Percentiles rank a stretch among this genome's conserved stretches.
These are phyloP conservation scores for Tipula lateralis DNA, from an alignment of 2,888 invertebrate species.

Conservation along the genomic window DNA sequence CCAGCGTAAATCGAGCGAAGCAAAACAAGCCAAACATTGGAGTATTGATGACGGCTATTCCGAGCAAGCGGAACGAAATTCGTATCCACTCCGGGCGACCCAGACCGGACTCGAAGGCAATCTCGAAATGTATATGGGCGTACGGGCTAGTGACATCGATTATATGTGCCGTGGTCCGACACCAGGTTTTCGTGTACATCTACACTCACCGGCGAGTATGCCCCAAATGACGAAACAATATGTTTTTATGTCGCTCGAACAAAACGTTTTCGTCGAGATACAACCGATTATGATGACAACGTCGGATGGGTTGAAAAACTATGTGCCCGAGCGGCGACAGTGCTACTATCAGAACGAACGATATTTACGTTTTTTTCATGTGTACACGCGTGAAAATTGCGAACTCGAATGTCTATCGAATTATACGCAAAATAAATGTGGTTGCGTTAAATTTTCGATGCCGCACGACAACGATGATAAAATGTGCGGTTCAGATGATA, in stretches of 20 bases:
- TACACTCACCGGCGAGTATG: slow-evolving; percentile 29
- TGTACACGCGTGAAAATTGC: slow-evolving; percentile 64
- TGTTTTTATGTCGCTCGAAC: slow-evolving; percentile 58
- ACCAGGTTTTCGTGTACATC: slow-evolving; percentile 64
- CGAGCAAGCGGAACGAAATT: slow-evolving; percentile 52
- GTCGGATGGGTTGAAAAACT: slow-evolving; percentile 54
- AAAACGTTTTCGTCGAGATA: slow-evolving; percentile 59
- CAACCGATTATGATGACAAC: slow-evolving; percentile 67
- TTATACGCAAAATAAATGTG: slow-evolving; percentile 54
- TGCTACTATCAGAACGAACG: slow-evolving; percentile 61
- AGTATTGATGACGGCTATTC: slow-evolving; percentile 61
- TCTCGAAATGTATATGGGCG: slow-evolving; percentile 57
- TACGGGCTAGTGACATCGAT: slow-evolving; percentile 59
- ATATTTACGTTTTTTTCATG: slow-evolving; percentile 56
- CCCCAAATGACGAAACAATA: slow-evolving; percentile 60
- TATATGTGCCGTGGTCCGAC: slow-evolving; percentile 67
- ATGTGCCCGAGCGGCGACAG: slow-evolving; percentile 55
- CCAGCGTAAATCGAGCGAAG: slow-evolving; percentile 39
- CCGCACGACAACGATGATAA: slow-evolving; percentile 32
- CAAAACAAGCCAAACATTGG: slow-evolving; percentile 53
- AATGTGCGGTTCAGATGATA: slow-evolving; percentile 30
- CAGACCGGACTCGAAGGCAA: slow-evolving; percentile 65
- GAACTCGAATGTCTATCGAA: slow-evolving; percentile 62
- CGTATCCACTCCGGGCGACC: slow-evolving; percentile 64
- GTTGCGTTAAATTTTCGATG: slow-evolving; percentile 68